Base-by-base conservation (phyloP, 2,888 invertebrate species). In the Xylota segnis region DNA sequence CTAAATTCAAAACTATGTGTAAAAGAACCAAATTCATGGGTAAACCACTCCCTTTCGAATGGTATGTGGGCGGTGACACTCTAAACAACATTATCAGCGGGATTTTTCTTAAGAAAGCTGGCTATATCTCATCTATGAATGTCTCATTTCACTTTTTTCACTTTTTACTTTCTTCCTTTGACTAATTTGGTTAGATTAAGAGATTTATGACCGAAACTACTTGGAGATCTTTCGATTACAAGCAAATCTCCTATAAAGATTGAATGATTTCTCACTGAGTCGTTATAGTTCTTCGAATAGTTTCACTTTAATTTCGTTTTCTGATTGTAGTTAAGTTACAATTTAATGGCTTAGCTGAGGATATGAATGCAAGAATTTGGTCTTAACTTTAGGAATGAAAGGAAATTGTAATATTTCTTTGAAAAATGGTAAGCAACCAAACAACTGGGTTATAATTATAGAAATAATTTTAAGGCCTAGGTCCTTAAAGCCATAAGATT, bases 131-230 rank as follows among this genome's bases (percentile, higher is more conserved):
- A 43, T 5, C 12, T n/a, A 40, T 32, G 16, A 47, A 40, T 45
- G 23, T 27, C 27, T 6, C n/a, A 61, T 61, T 63, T 63, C 63
- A 63, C 63, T 63, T 63, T 63, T 29, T 45, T 10, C 27, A 34
- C 7, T 37, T 37, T 12, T 37, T 37, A 37, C 40, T 43, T 43
- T 14, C 14, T 6, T 43, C 12, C 43, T 43, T 14, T 43, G 6
- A 4, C 16, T 12, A 63, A 47, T 45, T 63, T 47, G 32, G 45
- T 45, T 47, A 27, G 27, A 43, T 61, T 61, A 23, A 23, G 27
- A 18, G 59, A 40, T 43, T 61, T 43, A 43, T n/a, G 43, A 9
- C 59, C n/a, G n/a, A 14, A 43, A 61, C 43, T 32, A 63, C 29
- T 32, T 27, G 9, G 47, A 29, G 63, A 63, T 63, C 18, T 14